phyloP scores from a whole-genome alignment of 2,113 vertebrate genomes.

The Sturnira hondurensis region DNA sequence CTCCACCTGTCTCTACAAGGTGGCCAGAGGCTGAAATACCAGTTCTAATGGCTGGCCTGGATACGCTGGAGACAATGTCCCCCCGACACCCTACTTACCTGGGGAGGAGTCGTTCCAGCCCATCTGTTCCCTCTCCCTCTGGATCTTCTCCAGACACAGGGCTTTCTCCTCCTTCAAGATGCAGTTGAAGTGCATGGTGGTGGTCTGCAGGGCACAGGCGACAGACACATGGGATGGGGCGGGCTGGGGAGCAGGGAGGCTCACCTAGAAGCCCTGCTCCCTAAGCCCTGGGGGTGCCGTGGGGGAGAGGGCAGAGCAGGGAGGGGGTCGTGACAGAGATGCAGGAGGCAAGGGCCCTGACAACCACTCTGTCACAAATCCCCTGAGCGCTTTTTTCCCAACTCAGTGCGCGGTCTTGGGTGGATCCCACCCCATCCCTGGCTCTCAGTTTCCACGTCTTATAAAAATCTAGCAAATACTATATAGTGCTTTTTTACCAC shows the following conservation, averaged over 20 bases:
- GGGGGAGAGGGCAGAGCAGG: neutral
- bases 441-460: neutral
- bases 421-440: neutral
- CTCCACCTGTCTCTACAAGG: neutral
- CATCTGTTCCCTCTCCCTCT: conserved; percentile 72
- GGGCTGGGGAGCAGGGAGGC: fast-evolving
- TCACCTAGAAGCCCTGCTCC: neutral
- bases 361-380: neutral
- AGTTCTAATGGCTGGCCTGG: neutral
- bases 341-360: neutral
- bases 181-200: conserved; percentile 82
- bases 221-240: neutral
- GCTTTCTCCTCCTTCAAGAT: conserved; percentile 85
- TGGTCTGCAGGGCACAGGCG: conserved; percentile 58
- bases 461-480: neutral
- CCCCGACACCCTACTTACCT: conserved; percentile 59
- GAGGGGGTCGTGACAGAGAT: neutral
- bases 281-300: neutral
- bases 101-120: conserved; percentile 80
- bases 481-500: neutral
- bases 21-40: neutral
- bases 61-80: fast-evolving
- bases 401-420: neutral
- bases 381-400: neutral
- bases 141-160: conserved; percentile 82